Base-by-base conservation (phyloP, 2,888 invertebrate species). In the Craniophora ligustri region DNA sequence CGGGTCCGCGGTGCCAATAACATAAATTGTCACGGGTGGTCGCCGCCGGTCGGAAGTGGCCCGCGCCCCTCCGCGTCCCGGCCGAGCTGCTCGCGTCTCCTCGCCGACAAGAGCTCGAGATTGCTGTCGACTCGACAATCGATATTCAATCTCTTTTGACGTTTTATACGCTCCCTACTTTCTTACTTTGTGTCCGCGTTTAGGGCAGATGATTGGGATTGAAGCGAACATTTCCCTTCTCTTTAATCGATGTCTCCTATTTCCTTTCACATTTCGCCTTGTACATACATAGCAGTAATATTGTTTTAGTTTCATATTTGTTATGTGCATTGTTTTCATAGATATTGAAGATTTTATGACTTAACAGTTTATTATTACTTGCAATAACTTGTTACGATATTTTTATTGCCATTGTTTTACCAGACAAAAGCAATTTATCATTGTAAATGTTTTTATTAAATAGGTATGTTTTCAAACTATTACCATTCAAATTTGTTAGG, bases 91-190 rank as follows among this genome's bases (percentile, higher is more conserved):
- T 54, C 69, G 64, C 64, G 63, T 76, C 75, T 71, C 57, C 55
- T 68, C 74, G 53, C 72, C 69, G 64, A 71, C 71, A 71, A 73
- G 78, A 63, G 63, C 64, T 76, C 75, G 84, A 86, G 86, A 91
- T 91, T 87, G 91, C 89, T 86, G 89, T 88, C 89, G 89, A 87
- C 83, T 87, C 86, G 78, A 87, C 89, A 92, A 92, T 92, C 92
- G 91, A 92, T 92, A 92, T 91, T 92, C 92, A 92, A 92, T 92
- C 92, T 92, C 91, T 91, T 82, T 91, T 91, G 90, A 89, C 89
- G 86, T 88, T 87, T 86, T 88, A 87, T 88, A 82, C 87, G 85
- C 86, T 87, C 86, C 87, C 84, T 81, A 86, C 86, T 88, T 90
- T 88, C 87, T 88, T 88, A 89, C 90, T 89, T 88, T 88, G 87